A percentile compares a stretch with the other conserved stretches of the same genome.
Conservation (phyloP, 2,797 vertebrate species). For the Falco cherrug region DNA sequence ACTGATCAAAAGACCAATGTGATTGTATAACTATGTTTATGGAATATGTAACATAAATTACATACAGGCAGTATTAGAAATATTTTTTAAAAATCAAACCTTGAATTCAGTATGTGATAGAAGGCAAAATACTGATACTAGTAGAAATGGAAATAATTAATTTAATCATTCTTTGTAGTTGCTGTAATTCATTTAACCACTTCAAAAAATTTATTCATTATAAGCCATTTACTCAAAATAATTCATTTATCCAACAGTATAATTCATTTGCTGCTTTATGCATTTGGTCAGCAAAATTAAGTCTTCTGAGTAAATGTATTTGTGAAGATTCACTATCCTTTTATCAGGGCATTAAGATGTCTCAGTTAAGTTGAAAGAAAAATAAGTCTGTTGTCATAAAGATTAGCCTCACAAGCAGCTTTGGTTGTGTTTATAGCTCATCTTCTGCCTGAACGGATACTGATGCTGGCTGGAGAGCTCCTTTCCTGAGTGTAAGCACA, state of each 20-base stretch:
- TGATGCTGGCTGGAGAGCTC: background rate
- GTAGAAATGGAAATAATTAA: constrained; percentile 36
- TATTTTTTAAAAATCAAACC: background rate
- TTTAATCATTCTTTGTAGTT: background rate
- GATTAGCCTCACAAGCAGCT: background rate
- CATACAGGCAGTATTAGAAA: background rate
- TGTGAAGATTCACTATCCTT: constrained; percentile 17
- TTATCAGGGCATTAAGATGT: background rate
- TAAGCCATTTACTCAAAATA: constrained; percentile 33
- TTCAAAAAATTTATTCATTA: constrained; percentile 33
- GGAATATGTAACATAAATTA: background rate
- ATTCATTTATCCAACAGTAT: constrained; percentile 31
- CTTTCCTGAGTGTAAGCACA: background rate
- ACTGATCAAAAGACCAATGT: fast-evolving
- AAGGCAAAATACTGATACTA: background rate
- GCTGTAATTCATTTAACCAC: constrained; percentile 33
- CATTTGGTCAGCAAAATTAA: constrained; percentile 42
- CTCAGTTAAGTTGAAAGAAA: constrained; percentile 2
- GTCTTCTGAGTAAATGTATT: constrained; percentile 8
- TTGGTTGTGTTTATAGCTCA: background rate
- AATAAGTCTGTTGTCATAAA: background rate
- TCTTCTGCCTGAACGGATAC: background rate
- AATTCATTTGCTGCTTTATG: constrained; percentile 43
- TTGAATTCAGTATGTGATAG: background rate
- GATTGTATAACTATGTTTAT: background rate